Conservation (phyloP, 2,888 invertebrate genomes). For the Encarsia formosa region DNA sequence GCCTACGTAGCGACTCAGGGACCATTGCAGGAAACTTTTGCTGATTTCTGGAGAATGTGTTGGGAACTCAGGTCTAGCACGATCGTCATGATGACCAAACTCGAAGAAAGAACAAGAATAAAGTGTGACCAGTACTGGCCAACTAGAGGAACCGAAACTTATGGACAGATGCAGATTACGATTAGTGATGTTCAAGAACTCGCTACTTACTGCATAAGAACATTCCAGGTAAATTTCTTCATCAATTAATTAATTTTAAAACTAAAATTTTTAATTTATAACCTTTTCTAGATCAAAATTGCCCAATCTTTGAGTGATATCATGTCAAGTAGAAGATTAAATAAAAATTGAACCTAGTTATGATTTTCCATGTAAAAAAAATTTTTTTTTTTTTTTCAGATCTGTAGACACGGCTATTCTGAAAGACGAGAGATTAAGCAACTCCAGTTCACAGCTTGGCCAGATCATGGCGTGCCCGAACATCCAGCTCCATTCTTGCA, state of each 20-base stretch:
- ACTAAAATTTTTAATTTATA: not conserved
- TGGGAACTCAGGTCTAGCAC: constrained; percentile 95
- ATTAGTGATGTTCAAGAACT: constrained; percentile 94
- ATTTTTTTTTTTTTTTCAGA: no score
- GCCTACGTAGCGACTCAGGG: constrained; percentile 99
- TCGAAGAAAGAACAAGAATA: constrained; percentile 93
- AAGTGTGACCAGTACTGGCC: constrained; percentile 99
- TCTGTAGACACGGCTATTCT: constrained; percentile 72
- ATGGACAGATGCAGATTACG: constrained; percentile 91
- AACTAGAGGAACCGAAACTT: constrained; percentile 86
- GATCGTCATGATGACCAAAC: constrained; percentile 99
- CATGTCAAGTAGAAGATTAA: no score
- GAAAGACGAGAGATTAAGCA: constrained; percentile 95
- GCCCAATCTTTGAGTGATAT: no score
- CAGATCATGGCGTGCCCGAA: constrained; percentile 98
- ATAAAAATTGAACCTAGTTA: no score
- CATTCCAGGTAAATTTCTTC: constrained; percentile 65
- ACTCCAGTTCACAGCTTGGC: constrained; percentile 99
- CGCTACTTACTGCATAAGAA: constrained; percentile 96
- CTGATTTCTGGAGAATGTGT: constrained; percentile 99
- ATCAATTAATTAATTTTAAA: no score
- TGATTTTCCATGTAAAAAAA: no score
- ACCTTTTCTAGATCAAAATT: no score
- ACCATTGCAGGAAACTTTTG: constrained; percentile 94
- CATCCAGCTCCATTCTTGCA: constrained; percentile 98